A percentile compares a stretch with the other conserved stretches of the same genome.
phyloP scores from a whole-genome alignment of 2,888 invertebrate species.

The Gasteruption jaculator region DNA sequence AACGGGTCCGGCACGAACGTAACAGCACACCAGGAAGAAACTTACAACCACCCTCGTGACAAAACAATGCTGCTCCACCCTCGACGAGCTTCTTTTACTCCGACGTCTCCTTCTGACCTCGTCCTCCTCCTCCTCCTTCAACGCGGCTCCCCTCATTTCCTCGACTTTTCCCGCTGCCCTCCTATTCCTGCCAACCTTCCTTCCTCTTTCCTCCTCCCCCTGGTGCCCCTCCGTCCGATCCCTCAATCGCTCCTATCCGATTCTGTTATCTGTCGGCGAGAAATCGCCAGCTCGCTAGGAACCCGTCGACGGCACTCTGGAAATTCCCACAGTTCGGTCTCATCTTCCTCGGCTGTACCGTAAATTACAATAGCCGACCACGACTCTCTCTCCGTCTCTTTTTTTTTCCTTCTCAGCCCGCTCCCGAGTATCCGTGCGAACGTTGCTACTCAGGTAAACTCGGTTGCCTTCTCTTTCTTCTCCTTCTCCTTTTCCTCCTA shows the following conservation, averaged over 20 bases:
- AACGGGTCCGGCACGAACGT: conserved; percentile 37
- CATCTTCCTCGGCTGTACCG: no score
- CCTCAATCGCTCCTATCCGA: conserved; percentile 2
- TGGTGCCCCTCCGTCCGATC: conserved; percentile 17
- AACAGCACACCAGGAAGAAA: conserved; percentile 18
- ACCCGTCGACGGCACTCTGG: no score
- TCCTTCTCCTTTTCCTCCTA: no score
- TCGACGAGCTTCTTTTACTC: conserved; percentile 10
- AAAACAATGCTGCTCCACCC: neutral
- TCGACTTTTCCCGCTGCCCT: conserved; percentile 13
- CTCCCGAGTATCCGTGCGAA: no score
- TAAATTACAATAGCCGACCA: no score
- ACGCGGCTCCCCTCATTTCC: conserved; percentile 1
- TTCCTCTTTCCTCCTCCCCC: conserved; percentile 8
- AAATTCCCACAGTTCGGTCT: no score
- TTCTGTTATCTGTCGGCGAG: conserved; percentile 8
- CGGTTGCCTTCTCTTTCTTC: no score
- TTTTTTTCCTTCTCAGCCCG: no score
- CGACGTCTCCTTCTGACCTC: conserved; percentile 8
- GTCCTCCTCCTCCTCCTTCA: conserved; percentile 12
- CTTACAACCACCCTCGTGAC: conserved; percentile 1
- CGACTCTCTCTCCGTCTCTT: no score
- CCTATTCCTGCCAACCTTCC: conserved; percentile 10
- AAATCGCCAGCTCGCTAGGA: neutral
- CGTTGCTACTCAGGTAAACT: no score